Percentiles rank a stretch among this genome's conserved stretches.
Conservation (phyloP, 2,888 invertebrate genomes). For the Lithophane leautieri region DNA sequence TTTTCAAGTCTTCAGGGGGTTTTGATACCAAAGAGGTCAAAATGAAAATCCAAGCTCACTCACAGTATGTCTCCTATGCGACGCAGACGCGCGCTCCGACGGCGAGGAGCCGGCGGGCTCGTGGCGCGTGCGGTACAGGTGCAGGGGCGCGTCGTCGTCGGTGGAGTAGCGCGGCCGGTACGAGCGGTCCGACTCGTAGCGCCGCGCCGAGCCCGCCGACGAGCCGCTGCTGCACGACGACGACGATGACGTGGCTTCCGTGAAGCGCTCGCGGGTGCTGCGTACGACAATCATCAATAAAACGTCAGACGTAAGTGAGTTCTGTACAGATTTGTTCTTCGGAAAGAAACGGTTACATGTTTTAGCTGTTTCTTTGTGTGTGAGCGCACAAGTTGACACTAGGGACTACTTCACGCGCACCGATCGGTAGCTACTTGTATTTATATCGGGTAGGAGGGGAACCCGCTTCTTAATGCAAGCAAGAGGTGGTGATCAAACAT, state of each 20-base stretch:
- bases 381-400: too few species aligned
- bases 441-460: too few species aligned
- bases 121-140: conserved; percentile 73
- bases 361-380: too few species aligned
- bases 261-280: conserved; percentile 78
- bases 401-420: too few species aligned
- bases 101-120: not conserved
- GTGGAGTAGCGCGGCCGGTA: conserved; percentile 83
- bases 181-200: conserved; percentile 87
- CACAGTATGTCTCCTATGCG: not conserved
- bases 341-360: too few species aligned
- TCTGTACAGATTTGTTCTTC: too few species aligned
- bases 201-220: conserved; percentile 62
- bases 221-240: conserved; percentile 66
- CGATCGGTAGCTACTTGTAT: too few species aligned
- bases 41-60: not conserved
- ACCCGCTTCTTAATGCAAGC: too few species aligned
- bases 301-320: too few species aligned
- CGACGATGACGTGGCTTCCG: conserved; percentile 65
- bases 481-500: too few species aligned
- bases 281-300: not conserved
- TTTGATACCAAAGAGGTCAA: not conserved
- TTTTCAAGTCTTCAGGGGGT: not conserved
- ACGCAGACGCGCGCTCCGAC: too few species aligned
- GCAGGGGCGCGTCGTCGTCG: conserved; percentile 85